Evolutionary conservation across 2,797 vertebrate genomes (phyloP).

Genomic region (Helarctos malayanus): DNA sequence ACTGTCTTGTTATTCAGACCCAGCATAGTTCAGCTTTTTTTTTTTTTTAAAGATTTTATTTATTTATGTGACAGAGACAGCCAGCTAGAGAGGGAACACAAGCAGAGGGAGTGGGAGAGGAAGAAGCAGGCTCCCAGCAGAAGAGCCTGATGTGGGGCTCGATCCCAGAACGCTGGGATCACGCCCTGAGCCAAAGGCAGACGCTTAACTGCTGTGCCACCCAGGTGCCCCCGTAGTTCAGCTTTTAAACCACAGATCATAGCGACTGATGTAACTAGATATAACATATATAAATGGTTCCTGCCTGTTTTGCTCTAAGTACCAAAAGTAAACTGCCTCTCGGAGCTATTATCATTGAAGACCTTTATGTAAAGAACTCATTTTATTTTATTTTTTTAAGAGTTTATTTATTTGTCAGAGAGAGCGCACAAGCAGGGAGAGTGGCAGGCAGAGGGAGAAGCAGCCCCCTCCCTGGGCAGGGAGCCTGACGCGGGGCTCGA

Average conservation of each 20-base stretch:
- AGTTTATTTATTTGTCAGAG: not conserved
- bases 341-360: not conserved
- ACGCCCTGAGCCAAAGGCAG: too few relatives aligned
- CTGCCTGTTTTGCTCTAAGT: not conserved
- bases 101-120: too few relatives aligned
- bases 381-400: conserved; percentile 19
- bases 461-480: too few relatives aligned
- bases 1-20: conserved; percentile 3
- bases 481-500: too few relatives aligned
- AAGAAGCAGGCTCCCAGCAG: too few relatives aligned
- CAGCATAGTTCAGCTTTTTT: not conserved
- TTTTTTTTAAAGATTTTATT: too few relatives aligned
- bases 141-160: too few relatives aligned
- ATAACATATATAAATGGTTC: not conserved
- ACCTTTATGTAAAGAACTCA: not conserved
- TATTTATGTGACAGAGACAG: too few relatives aligned
- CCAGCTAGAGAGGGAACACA: too few relatives aligned
- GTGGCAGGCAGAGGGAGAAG: not conserved
- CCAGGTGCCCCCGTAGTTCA: not conserved
- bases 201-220: too few relatives aligned
- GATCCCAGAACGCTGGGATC: too few relatives aligned
- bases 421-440: not conserved
- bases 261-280: conserved; percentile 41
- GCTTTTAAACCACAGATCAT: conserved; percentile 42
- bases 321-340: conserved; percentile 1